These are phyloP conservation scores for Andrena hattorfiana DNA, from an alignment of 2,888 invertebrate genomes.

Conservation along the genomic window DNA sequence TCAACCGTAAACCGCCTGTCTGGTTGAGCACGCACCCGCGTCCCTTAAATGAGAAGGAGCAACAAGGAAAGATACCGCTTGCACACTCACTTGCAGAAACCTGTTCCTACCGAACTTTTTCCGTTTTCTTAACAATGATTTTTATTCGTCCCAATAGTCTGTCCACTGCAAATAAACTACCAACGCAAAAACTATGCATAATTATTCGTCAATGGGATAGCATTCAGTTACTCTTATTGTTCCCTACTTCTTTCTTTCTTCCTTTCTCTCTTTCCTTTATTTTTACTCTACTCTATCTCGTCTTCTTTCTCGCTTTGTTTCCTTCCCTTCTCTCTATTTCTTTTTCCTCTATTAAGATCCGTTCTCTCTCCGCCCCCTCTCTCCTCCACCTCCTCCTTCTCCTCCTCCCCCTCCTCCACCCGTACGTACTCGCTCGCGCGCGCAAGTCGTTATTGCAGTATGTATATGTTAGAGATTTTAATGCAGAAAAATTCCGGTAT, in stretches of 20 bases:
- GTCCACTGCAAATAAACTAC: constrained; percentile 9
- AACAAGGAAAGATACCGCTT: constrained; percentile 66
- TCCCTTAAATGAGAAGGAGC: constrained; percentile 64
- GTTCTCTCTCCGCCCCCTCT: background rate
- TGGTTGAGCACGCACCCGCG: constrained; percentile 78
- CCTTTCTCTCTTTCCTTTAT: constrained; percentile 30
- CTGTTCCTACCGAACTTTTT: constrained; percentile 81
- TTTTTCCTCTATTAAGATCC: constrained; percentile 27
- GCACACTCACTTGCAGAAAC: constrained; percentile 79
- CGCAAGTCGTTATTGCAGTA: too few species aligned
- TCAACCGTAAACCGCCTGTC: constrained; percentile 80
- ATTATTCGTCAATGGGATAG: background rate
- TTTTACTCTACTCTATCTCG: constrained; percentile 32
- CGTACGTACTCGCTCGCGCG: too few species aligned
- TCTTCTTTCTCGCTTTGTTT: constrained; percentile 31
- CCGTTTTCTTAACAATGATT: constrained; percentile 79
- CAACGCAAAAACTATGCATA: background rate
- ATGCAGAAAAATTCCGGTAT: constrained; percentile 43
- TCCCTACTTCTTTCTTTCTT: constrained; percentile 15
- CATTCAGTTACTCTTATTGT: background rate
- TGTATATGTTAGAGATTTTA: constrained; percentile 76
- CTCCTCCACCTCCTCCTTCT: constrained; percentile 5
- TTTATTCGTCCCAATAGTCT: constrained; percentile 62
- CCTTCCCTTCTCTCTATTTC: constrained; percentile 22
- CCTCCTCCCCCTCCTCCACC: constrained; percentile 36